Evolutionary conservation across 1,140 invertebrate genomes (phyloP), one percentile per base, ranked within the genome.

Genomic region (Limonius californicus): DNA sequence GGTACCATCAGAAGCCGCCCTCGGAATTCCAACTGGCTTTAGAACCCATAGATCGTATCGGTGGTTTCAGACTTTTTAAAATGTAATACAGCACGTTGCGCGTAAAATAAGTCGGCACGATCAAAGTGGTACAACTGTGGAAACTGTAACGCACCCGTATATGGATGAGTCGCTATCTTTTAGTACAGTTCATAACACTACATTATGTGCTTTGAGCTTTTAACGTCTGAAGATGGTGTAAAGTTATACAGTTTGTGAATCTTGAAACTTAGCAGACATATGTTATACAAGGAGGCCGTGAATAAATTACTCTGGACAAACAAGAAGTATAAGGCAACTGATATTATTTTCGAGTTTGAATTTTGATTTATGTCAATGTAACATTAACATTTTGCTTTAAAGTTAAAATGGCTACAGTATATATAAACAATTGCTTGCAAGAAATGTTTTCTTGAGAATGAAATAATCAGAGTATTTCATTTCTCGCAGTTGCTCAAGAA

Each of bases 51-150:
- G 59, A 61, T 61, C 15, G 12, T 61, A 61, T 61, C 59, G 20
- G 21, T 42, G 45, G 55, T 35, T 55, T 54, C 19, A 54, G 16
- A 6, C 42, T 19, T 45, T 20, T 45, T 61, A 55, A 55, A 61
- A 55, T 55, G 35, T 35, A 23, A 30, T 60, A 53, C 23, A 60
- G 30, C 59, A 42, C 59, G 32, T 61, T 61, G 50, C 18, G 30
- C 39, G 11, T 43, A 61, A 54, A 61, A 35, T 61, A 23, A n/a
- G 59, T 61, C 59, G 59, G 59, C 45, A 43, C 21, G 59, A 61
- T 61, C 59, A 61, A 61, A 61, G 53, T 20, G 1, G 12, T 12
- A 45, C 42, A 45, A 45, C 16, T 45, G 20, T 18, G 19, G 20
- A 50, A 50, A 50, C 15, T 50, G 45, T 50, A 50, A 50, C 45